phyloP scores from a whole-genome alignment of 2,797 vertebrate genomes.

The Agapornis canus region DNA sequence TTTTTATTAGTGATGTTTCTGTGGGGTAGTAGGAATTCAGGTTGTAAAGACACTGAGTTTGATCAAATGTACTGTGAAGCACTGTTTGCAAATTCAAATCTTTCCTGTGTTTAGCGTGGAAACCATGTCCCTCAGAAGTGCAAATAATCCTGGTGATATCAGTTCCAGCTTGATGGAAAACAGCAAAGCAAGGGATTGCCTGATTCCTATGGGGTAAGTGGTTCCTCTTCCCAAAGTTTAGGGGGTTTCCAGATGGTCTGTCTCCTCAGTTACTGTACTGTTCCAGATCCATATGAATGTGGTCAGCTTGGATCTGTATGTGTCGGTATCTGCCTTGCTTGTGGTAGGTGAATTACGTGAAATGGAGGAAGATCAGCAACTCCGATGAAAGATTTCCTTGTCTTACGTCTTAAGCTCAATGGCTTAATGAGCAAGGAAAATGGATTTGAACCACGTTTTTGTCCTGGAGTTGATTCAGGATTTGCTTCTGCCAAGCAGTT shows the following conservation, averaged over 20 bases:
- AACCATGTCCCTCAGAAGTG: constrained; percentile 85
- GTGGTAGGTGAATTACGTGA: not conserved
- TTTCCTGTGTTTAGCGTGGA: constrained; percentile 81
- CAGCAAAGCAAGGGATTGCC: constrained; percentile 86
- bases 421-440: not conserved
- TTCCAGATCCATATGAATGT: not conserved
- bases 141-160: constrained; percentile 82
- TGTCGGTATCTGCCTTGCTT: not conserved
- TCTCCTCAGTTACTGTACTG: not conserved
- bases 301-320: not conserved
- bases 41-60: not conserved
- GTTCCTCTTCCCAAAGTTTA: not conserved
- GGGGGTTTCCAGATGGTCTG: not conserved
- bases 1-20: not conserved
- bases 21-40: not conserved
- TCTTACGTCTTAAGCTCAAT: not conserved
- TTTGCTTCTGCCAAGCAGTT: not conserved
- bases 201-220: constrained; percentile 90
- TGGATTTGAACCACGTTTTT: not conserved
- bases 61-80: not conserved
- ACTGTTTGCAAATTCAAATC: not conserved
- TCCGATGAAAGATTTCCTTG: not conserved
- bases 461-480: not conserved
- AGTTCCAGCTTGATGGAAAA: constrained; percentile 83
- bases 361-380: not conserved